phyloP scores from a whole-genome alignment of 2,113 vertebrate species.

The Mesocricetus auratus region DNA sequence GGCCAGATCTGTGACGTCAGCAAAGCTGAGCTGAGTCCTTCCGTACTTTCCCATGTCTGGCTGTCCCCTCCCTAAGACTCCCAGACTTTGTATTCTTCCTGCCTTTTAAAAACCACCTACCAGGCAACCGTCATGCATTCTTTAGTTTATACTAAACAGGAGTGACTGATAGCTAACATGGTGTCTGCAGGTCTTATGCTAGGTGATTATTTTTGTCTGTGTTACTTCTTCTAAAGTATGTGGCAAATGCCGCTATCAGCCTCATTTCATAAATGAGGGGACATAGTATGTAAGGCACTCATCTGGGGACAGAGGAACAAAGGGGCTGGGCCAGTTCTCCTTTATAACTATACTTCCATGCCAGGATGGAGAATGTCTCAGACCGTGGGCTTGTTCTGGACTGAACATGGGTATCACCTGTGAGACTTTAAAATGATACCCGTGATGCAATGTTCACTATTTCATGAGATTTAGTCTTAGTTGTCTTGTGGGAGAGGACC shows the following conservation, averaged over 20 bases:
- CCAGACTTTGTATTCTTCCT: not conserved
- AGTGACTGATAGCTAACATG: not conserved
- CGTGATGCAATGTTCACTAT: too few species aligned
- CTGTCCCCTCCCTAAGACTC: not conserved
- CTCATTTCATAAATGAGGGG: not conserved
- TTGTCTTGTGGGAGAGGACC: not conserved
- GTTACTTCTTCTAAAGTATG: not conserved
- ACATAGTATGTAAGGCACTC: not conserved
- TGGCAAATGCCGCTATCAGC: not conserved
- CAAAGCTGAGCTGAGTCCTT: not conserved
- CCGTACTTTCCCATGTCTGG: not conserved
- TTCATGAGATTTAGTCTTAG: not conserved
- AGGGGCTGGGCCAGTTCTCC: not conserved
- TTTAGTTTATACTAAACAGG: not conserved
- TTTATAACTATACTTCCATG: not conserved
- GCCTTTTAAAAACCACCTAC: not conserved
- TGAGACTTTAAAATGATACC: not conserved
- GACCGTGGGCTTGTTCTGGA: not conserved
- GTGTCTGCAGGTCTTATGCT: not conserved
- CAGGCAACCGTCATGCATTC: not conserved
- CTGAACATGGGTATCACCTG: not conserved
- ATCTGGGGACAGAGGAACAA: not conserved
- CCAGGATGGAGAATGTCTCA: not conserved
- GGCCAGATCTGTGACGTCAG: conserved; percentile 42
- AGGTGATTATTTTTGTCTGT: not conserved